Conservation (phyloP, 2,113 vertebrate genomes). For the Ursus arctos region DNA sequence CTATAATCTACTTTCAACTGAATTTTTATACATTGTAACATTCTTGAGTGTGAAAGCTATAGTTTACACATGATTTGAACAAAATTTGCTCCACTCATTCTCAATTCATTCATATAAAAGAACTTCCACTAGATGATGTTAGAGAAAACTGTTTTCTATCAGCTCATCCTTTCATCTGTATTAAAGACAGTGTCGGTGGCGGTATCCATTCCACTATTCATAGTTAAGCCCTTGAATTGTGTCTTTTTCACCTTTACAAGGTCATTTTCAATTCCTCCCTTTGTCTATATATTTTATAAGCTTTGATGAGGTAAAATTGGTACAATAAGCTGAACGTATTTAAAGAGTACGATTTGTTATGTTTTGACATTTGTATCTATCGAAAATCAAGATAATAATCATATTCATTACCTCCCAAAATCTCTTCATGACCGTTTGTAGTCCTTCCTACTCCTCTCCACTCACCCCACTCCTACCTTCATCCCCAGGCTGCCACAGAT, state of each 20-base stretch:
- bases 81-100: not conserved
- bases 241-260: not conserved
- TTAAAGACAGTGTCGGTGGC: not conserved
- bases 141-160: not conserved
- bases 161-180: not conserved
- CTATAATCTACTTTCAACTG: not conserved
- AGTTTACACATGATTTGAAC: not conserved
- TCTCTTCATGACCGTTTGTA: not conserved
- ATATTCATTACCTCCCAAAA: not conserved
- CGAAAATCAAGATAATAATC: not conserved
- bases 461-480: not conserved
- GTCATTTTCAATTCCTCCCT: not conserved
- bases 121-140: not conserved
- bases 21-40: not conserved
- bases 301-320: not conserved
- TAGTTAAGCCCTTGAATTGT: not conserved
- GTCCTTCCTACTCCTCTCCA: fast-evolving
- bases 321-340: not conserved
- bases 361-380: not conserved
- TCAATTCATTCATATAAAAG: not conserved
- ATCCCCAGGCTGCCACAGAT: not conserved
- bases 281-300: not conserved
- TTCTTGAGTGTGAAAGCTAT: not conserved
- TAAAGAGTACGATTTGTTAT: not conserved
- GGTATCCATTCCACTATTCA: not conserved